phyloP scores from a whole-genome alignment of 2,797 vertebrate species.

The Stomatorhinus walkeri region DNA sequence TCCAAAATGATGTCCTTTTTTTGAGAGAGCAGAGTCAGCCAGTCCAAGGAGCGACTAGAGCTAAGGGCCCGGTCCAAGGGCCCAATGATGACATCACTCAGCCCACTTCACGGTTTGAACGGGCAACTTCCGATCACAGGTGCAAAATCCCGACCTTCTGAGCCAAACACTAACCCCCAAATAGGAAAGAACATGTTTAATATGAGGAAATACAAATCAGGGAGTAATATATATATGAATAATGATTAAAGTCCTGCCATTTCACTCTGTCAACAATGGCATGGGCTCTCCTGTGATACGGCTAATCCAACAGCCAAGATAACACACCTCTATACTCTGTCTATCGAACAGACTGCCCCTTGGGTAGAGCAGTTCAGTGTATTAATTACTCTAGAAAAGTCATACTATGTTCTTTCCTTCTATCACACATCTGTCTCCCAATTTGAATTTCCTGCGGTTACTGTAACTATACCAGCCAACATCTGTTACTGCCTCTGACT shows the following conservation, averaged over 20 bases:
- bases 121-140: not conserved
- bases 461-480: not conserved
- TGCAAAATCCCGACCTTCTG: not conserved
- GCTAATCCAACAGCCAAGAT: not conserved
- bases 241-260: not conserved
- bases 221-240: not conserved
- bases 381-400: not conserved
- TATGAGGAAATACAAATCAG: not conserved
- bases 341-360: not conserved
- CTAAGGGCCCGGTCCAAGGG: not conserved
- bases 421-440: not conserved
- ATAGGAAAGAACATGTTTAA: not conserved
- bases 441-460: not conserved
- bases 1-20: not conserved
- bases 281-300: not conserved
- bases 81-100: not conserved
- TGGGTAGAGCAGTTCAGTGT: not conserved
- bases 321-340: not conserved
- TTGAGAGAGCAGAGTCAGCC: not conserved
- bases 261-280: not conserved
- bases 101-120: not conserved
- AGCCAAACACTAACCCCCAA: not conserved
- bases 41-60: not conserved
- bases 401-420: not conserved
- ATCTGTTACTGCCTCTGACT: not conserved